Evolutionary conservation across 2,113 vertebrate species (phyloP).

Genomic region (Prionailurus bengalensis): DNA sequence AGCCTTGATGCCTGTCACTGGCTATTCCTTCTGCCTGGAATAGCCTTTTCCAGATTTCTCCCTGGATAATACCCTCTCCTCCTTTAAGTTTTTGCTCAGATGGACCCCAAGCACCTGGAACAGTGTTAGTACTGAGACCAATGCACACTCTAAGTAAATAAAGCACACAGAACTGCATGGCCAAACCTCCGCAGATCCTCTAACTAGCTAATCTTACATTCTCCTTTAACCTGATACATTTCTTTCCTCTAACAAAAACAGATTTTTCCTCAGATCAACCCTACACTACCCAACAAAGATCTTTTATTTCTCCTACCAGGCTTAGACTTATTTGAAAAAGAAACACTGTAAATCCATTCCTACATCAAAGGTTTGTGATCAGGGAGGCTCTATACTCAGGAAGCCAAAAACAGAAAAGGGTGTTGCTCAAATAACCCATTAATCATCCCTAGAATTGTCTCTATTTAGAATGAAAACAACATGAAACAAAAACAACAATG

Average conservation of each 20-base stretch:
- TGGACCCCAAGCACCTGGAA: neutral
- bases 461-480: slow-evolving; percentile 6
- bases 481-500: neutral
- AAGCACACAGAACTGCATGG: neutral
- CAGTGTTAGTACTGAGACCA: neutral
- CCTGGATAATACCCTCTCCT: neutral
- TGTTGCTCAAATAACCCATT: neutral
- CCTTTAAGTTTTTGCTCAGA: neutral
- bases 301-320: neutral
- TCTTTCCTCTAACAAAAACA: neutral
- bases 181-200: neutral
- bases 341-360: neutral
- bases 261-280: neutral
- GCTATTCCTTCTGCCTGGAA: neutral
- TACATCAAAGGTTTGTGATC: neutral
- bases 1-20: neutral
- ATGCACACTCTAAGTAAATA: neutral
- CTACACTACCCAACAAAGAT: neutral
- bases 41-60: neutral
- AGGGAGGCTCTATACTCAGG: neutral
- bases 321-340: neutral
- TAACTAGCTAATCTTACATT: neutral
- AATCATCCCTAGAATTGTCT: neutral
- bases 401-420: neutral
- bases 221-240: neutral